Percentiles rank a stretch among this genome's conserved stretches.
Evolutionary conservation across 2,113 vertebrate genomes (phyloP).

Genomic region (Labeo rohita): DNA sequence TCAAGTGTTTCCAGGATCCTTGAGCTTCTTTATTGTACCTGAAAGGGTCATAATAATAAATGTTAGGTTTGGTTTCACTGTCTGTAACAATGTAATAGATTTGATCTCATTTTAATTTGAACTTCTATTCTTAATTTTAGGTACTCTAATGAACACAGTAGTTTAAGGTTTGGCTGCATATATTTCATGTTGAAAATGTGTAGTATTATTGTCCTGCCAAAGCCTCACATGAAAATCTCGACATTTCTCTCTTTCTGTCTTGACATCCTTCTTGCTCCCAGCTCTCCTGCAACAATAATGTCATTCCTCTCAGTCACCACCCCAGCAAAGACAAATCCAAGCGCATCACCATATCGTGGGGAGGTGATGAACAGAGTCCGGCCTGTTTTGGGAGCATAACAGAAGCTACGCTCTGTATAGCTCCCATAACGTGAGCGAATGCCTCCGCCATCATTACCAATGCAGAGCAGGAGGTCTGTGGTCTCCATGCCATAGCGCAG

Average conservation of each 20-base stretch:
- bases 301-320: slow-evolving; percentile 90
- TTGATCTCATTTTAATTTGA: background rate
- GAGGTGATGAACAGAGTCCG: slow-evolving; percentile 93
- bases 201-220: background rate
- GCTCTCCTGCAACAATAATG: slow-evolving; percentile 91
- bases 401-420: slow-evolving; percentile 92
- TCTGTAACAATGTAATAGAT: background rate
- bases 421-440: slow-evolving; percentile 86
- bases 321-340: slow-evolving; percentile 87
- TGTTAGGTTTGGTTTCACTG: background rate
- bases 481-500: slow-evolving; percentile 97
- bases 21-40: slow-evolving; percentile 89
- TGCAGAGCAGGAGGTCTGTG: slow-evolving; percentile 89
- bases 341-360: slow-evolving; percentile 88
- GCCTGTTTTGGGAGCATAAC: slow-evolving; percentile 82
- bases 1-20: slow-evolving; percentile 89
- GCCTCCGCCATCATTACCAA: slow-evolving; percentile 88
- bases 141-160: background rate
- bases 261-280: slow-evolving; percentile 81
- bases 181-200: background rate
- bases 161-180: background rate
- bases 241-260: slow-evolving; percentile 85
- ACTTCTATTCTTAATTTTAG: background rate
- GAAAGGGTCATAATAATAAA: slow-evolving; percentile 30
- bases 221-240: slow-evolving; percentile 88